Evolutionary conservation across 2,797 vertebrate genomes (phyloP).

Genomic region (Threskiornis aethiopicus): DNA sequence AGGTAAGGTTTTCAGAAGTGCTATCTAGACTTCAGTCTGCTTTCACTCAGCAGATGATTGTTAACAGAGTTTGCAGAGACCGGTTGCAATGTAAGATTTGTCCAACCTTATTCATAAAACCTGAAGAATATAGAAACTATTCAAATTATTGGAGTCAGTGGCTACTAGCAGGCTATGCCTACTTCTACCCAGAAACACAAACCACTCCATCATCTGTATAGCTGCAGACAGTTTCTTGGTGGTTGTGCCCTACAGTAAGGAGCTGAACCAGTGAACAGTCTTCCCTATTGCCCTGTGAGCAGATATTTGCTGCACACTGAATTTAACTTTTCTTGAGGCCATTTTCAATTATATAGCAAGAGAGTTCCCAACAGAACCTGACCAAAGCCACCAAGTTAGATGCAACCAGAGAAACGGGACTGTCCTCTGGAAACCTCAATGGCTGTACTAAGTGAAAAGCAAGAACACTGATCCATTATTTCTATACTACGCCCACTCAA

Average conservation of each 20-base stretch:
- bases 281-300: neutral
- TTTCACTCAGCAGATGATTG: neutral
- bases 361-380: neutral
- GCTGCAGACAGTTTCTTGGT: neutral
- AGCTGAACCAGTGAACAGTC: neutral
- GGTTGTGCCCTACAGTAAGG: neutral
- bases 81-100: neutral
- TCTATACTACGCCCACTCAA: neutral
- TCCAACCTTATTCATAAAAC: neutral
- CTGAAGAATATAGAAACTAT: neutral
- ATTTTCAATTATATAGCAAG: neutral
- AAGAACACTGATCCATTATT: rapidly evolving
- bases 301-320: neutral
- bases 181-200: neutral
- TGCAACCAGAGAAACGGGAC: neutral
- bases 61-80: neutral
- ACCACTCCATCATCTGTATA: neutral
- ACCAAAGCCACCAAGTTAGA: neutral
- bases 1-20: neutral
- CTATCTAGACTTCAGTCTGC: neutral
- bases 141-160: neutral
- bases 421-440: neutral
- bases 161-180: neutral
- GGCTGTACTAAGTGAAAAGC: neutral
- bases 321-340: neutral